A percentile compares a stretch with the other conserved stretches of the same genome.
phyloP scores from a whole-genome alignment of 2,797 vertebrate species.

The Glossophaga mutica region DNA sequence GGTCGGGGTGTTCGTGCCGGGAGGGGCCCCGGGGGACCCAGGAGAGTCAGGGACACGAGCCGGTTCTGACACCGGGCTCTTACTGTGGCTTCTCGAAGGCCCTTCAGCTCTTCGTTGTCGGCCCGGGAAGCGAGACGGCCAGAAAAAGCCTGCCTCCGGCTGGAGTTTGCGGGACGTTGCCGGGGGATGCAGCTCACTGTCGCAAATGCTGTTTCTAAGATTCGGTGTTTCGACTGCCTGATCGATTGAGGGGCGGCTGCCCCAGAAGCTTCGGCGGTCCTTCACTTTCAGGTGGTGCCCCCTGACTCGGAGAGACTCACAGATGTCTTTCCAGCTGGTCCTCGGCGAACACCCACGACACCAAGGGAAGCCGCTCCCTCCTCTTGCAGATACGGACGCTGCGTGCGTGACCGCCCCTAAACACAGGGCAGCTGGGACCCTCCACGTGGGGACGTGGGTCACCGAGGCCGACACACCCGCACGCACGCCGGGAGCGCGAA shows the following conservation, averaged over 20 bases:
- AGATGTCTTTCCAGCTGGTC: fast-evolving
- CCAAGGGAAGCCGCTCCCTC: too few relatives aligned
- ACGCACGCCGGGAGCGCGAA: not conserved
- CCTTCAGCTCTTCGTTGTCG: not conserved
- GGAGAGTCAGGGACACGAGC: not conserved
- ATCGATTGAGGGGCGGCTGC: fast-evolving
- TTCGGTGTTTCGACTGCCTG: not conserved
- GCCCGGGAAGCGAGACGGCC: not conserved
- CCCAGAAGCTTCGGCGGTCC: fast-evolving
- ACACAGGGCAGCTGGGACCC: too few relatives aligned
- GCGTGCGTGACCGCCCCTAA: fast-evolving
- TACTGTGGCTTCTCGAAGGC: not conserved
- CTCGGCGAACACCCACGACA: fast-evolving
- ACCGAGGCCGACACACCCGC: not conserved
- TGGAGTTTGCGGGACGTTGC: not conserved
- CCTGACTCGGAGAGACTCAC: not conserved
- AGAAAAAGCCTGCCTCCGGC: not conserved
- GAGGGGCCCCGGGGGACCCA: not conserved
- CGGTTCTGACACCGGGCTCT: not conserved
- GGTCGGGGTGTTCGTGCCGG: too few relatives aligned
- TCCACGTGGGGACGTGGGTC: not conserved
- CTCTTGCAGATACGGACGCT: too few relatives aligned
- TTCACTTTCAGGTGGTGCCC: fast-evolving
- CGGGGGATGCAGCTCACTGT: not conserved
- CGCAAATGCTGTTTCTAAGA: not conserved